Percentiles rank a stretch among this genome's conserved stretches.
These are phyloP conservation scores for Latheticus oryzae DNA, from an alignment of 2,888 invertebrate species.

Conservation along the genomic window DNA sequence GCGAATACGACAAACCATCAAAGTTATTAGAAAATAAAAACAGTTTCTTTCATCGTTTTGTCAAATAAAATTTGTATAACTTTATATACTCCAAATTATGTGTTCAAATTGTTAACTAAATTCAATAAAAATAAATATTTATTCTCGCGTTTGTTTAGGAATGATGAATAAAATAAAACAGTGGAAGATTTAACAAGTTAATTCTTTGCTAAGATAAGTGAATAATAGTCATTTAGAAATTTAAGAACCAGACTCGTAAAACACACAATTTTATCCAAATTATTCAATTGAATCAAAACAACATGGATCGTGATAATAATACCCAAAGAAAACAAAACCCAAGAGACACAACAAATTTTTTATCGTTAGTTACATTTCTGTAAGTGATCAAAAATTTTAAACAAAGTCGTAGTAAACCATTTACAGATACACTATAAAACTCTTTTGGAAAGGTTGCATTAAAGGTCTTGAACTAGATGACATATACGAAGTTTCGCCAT, in stretches of 20 bases:
- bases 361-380: constrained; percentile 77
- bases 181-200: no score
- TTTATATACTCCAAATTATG: no score
- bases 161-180: no score
- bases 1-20: constrained; percentile 82
- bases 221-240: no score
- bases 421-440: constrained; percentile 18
- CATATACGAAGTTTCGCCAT: constrained; percentile 69
- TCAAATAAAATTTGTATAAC: constrained; percentile 6
- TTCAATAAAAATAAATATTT: no score
- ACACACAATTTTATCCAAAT: no score
- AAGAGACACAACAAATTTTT: constrained; percentile 71
- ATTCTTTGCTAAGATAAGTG: no score
- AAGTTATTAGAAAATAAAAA: constrained; percentile 43
- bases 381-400: constrained; percentile 64
- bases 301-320: constrained; percentile 70
- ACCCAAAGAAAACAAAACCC: constrained; percentile 71
- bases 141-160: no score
- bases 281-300: no score
- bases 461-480: constrained; percentile 73
- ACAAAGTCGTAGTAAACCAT: not conserved
- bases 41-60: constrained; percentile 39
- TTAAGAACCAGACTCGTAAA: no score
- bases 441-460: constrained; percentile 72
- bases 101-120: no score